Base-by-base conservation (phyloP, 1,140 invertebrate genomes). In the Pantala flavescens region DNA sequence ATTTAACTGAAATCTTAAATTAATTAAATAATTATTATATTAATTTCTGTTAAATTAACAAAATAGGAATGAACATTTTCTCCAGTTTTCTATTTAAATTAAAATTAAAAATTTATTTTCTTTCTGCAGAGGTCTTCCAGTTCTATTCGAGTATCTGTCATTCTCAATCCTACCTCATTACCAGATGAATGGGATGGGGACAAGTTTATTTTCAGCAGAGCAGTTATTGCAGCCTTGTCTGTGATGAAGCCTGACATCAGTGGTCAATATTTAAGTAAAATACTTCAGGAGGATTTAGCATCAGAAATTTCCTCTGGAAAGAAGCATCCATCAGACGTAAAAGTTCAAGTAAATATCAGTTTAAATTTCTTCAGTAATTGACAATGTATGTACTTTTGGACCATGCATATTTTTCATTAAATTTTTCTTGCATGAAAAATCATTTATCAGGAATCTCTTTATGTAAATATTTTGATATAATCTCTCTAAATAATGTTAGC, bases 231-330 rank as follows among this genome's bases (percentile, higher is more conserved):
- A 24, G 85, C 86, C 23, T 76, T 86, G n/a, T 77, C 81, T 43
- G 84, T 85, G 10, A 81, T 93, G 74, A 82, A 88, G 2, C 82
- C 87, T 0, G 84, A 85, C 9, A 82, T 86, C 72, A 88, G 90
- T 19, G 86, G 89, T 19, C 86, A 86, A 74, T 89, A 90, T 78
- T 86, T 93, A 43, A 82, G 86, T 0, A 88, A 89, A 78, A 83
- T 94, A 74, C 82, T 94, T 14, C 86, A 87, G 42, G 84, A 90
- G 77, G 87, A 88, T 28, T 81, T 80, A 76, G 81, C 81, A 0
- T 16, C 12, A 63, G 49, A 16, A 3, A 63, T 63, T 21, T 63
- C 49, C 12, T 63, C 49, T 19, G 49, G 49, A 63, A 21, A 63
- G 12, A 63, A 63, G 49, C 1, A 21, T 63, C 49, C 49, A 1